These are phyloP conservation scores for Euwallacea fornicatus DNA, from an alignment of 1,140 invertebrate genomes.

Conservation along the genomic window DNA sequence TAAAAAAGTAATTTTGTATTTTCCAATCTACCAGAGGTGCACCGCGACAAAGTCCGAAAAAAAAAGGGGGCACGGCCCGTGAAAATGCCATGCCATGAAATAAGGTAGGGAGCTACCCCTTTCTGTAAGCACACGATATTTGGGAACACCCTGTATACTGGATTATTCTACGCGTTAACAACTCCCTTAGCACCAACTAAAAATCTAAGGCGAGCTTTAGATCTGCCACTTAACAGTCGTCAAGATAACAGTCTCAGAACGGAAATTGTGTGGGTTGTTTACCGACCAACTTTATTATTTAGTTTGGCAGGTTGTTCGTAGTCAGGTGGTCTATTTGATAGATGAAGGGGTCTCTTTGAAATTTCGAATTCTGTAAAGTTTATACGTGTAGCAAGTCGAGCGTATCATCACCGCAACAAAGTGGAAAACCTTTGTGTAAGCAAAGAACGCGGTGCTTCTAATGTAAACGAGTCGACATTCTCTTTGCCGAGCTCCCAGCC, in stretches of 20 bases:
- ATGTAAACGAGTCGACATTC: conserved; percentile 39
- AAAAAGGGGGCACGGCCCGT: no score
- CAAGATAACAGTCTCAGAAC: background rate
- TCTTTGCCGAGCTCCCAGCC: conserved; percentile 11
- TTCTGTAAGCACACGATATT: no score
- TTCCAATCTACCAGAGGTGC: no score
- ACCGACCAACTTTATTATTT: conserved; percentile 14
- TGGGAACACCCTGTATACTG: no score
- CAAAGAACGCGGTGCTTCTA: conserved; percentile 35
- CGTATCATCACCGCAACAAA: conserved; percentile 39
- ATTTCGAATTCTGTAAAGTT: conserved; percentile 40
- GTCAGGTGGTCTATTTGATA: conserved; percentile 29
- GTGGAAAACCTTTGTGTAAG: conserved; percentile 42
- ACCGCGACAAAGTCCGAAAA: no score
- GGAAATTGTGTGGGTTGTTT: conserved; percentile 9
- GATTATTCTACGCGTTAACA: no score
- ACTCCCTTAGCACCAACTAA: no score
- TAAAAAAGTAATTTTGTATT: no score
- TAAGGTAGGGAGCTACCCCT: no score
- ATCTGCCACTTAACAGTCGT: background rate
- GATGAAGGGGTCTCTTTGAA: conserved; percentile 37
- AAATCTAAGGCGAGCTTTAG: no score
- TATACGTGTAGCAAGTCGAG: conserved; percentile 36
- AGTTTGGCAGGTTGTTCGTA: conserved; percentile 12
- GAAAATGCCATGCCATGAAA: no score